These are phyloP conservation scores for Lucilia sericata DNA, from an alignment of 1,140 invertebrate genomes.

Conservation along the genomic window DNA sequence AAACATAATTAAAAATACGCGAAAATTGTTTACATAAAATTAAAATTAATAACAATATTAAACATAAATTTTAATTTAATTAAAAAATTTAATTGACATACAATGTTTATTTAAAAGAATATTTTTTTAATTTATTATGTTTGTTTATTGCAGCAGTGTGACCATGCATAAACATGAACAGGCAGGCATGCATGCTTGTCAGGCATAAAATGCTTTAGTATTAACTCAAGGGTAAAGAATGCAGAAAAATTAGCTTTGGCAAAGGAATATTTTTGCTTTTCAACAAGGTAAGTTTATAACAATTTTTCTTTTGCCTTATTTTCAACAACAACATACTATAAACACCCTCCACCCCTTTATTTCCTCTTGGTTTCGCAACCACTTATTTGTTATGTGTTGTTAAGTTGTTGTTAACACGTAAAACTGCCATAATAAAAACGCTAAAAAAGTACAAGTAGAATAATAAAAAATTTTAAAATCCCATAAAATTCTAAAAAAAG, in stretches of 20 bases:
- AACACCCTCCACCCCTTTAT: neutral
- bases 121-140: neutral
- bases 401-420: slow-evolving; percentile 23
- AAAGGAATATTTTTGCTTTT: neutral
- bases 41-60: slow-evolving; percentile 15
- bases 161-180: neutral
- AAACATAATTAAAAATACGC: neutral
- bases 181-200: neutral
- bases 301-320: neutral
- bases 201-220: neutral
- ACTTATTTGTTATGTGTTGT: neutral
- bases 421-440: slow-evolving; percentile 20
- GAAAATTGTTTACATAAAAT: slow-evolving; percentile 16
- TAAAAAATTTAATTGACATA: neutral
- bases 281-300: neutral
- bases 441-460: slow-evolving; percentile 12
- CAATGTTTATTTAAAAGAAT: neutral
- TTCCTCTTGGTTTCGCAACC: neutral
- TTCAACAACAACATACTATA: neutral
- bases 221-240: neutral
- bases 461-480: slow-evolving; percentile 48
- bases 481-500: slow-evolving; percentile 19
- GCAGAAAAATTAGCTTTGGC: neutral
- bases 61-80: slow-evolving; percentile 24
- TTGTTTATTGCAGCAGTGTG: neutral